Percentiles rank a stretch among this genome's conserved stretches.
Evolutionary conservation across 2,888 invertebrate species (phyloP).

Genomic region (Eristalinus sepulchralis): DNA sequence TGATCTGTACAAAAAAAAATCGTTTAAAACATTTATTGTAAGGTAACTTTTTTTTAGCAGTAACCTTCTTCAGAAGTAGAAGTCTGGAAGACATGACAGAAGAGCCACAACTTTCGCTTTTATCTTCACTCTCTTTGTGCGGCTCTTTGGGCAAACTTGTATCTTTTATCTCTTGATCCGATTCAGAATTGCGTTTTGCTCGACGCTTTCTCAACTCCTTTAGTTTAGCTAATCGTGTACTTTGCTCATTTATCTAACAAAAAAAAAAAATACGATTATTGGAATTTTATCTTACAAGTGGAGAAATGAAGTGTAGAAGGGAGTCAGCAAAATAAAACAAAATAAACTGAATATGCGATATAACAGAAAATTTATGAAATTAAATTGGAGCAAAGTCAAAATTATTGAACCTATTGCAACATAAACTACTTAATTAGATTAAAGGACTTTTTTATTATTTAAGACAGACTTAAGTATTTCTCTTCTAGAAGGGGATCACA

Average conservation of each 20-base stretch:
- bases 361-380: no score
- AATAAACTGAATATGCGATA: no score
- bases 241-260: slow-evolving; percentile 34
- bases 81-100: slow-evolving; percentile 20
- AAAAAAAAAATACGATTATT: background rate
- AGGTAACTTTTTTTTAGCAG: background rate
- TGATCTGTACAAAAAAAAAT: slow-evolving; percentile 23
- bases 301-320: no score
- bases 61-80: slow-evolving; percentile 29
- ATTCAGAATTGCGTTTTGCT: background rate
- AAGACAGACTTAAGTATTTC: no score
- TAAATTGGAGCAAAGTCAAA: no score
- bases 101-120: background rate
- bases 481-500: no score
- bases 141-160: background rate
- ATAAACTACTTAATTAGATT: no score
- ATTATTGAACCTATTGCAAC: no score
- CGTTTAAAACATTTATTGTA: background rate
- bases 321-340: no score
- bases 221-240: background rate
- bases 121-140: background rate
- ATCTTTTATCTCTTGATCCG: background rate
- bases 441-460: no score
- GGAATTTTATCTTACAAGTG: background rate
- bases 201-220: background rate